Evolutionary conservation across 2,888 invertebrate species (phyloP), one percentile per base, ranked within the genome.

Genomic region (Hemicrepidius hirtus): DNA sequence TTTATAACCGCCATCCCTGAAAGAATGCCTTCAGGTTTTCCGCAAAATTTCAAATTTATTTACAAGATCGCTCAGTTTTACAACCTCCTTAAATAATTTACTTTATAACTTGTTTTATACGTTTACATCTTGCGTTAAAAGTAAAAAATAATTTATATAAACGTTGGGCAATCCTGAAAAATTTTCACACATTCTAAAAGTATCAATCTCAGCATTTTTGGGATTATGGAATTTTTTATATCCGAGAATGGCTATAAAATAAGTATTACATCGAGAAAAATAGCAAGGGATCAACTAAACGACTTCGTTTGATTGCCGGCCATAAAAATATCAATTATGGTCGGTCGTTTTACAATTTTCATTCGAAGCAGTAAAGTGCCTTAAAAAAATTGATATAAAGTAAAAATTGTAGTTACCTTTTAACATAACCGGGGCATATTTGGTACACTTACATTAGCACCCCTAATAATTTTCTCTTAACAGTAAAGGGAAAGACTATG

Each of bases 311-410:
- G 53, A 53, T 28, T 53, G 24, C 50, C 24, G 53, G 0, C 53
- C 32, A 53, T 53, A 53, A 53, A 53, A 53, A 53, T 53, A 32
- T 53, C 53, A 53, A 53, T 53, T 53, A 53, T 53, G 53, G 53
- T n/a, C 13, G 53, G 46, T 16, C 46, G 18, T 9, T 46, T 20
- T 46, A 46, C 18, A 46, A 18, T 9, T 16, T 46, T 46, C 20
- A 13, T 6, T 2, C 41, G 16, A 7, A 44, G 13, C 7, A 44
- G 41, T n/a, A 44, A 44, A 44, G 3, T 44, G 24, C 5, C 24
- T 24, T 2, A 24, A 3, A 24, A 32, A 32, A 32, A n/a, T n/a
- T n/a, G n/a, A n/a, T n/a, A n/a, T n/a, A n/a, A n/a, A n/a, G n/a
- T n/a, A n/a, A n/a, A n/a, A n/a, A n/a, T n/a, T n/a, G n/a, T n/a